Conservation (phyloP, 2,888 invertebrate species). For the Diaprepes abbreviatus region DNA sequence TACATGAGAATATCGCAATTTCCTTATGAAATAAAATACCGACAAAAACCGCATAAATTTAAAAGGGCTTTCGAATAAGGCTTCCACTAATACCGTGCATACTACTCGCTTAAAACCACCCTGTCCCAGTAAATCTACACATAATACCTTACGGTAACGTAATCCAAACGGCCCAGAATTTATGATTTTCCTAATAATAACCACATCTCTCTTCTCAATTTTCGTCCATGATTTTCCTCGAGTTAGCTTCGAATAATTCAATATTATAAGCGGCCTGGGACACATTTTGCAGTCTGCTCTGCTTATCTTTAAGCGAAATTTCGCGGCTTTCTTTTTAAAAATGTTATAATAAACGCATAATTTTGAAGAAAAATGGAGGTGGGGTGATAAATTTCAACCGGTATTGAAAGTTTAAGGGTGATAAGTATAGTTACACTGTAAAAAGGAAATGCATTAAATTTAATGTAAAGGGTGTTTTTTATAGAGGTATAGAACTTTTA, state of each 20-base stretch:
- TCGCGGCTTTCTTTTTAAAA: slow-evolving; percentile 27
- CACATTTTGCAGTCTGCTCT: slow-evolving; percentile 44
- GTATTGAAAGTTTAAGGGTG: slow-evolving; percentile 31
- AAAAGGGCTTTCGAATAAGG: slow-evolving; percentile 42
- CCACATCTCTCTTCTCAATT: slow-evolving; percentile 42
- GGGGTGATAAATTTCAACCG: slow-evolving; percentile 18
- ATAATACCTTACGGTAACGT: slow-evolving; percentile 40
- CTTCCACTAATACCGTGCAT: slow-evolving; percentile 34
- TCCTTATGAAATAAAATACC: not conserved
- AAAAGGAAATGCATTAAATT: no score
- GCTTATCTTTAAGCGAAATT: slow-evolving; percentile 47
- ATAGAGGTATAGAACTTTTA: no score
- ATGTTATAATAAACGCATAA: slow-evolving; percentile 38
- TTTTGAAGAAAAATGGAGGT: slow-evolving; percentile 12
- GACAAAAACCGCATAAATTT: not conserved
- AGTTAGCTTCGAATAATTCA: slow-evolving; percentile 46
- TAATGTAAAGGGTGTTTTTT: no score
- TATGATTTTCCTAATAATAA: slow-evolving; percentile 48
- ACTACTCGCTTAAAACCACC: slow-evolving; percentile 43
- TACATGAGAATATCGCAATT: not conserved
- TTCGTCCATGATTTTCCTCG: slow-evolving; percentile 40
- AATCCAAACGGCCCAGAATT: slow-evolving; percentile 42
- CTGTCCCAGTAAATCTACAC: slow-evolving; percentile 45
- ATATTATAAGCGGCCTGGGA: slow-evolving; percentile 47
- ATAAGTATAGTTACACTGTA: not conserved